Evolutionary conservation across 1,140 invertebrate species (phyloP), one percentile per base, ranked within the genome.

Genomic region (Archegozetes longisetosus): DNA sequence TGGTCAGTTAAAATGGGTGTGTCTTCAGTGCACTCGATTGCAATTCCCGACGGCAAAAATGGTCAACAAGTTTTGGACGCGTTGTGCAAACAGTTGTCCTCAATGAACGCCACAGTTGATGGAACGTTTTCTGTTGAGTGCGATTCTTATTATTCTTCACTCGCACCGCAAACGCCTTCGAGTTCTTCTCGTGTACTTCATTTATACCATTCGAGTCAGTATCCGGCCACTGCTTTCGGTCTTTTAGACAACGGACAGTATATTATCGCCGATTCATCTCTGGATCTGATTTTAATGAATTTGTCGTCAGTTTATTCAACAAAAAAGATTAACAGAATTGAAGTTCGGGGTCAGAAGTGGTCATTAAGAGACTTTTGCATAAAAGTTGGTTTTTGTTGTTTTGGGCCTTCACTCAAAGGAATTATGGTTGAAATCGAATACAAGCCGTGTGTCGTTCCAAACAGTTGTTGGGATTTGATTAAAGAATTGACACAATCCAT

Each of bases 71-170:
- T 72, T 4, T 68, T 74, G 2, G 91, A 96, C 61, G 77, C 83
- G 53, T 73, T 95, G 9, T 84, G 85, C 0, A 92, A 91, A 73
- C 76, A 88, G 46, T 79, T 95, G 28, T 76, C 84, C 27, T 82
- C 85, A 0, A 74, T 95, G 22, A 90, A 90, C 32, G 91, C 88
- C 0, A 76, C 82, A 1, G 88, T 86, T 71, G 79, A 82, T 65
- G 91, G 90, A 1, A 86, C 87, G 65, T 95, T 93, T 73, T 72
- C 86, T 50, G 88, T 97, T 0, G 91, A 97, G 67, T 96, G 92
- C 70, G 92, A 97, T 71, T 91, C 88, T 14, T 95, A 87, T 66
- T 82, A 83, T 53, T 88, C 86, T 24, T 80, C 14, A 49, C 1
- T n/a, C 2, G 48, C 26, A 20, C 26, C 49, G 14, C 32, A 22